These are phyloP conservation scores for Typhlichthys subterraneus DNA, from an alignment of 2,797 vertebrate genomes.

Conservation along the genomic window DNA sequence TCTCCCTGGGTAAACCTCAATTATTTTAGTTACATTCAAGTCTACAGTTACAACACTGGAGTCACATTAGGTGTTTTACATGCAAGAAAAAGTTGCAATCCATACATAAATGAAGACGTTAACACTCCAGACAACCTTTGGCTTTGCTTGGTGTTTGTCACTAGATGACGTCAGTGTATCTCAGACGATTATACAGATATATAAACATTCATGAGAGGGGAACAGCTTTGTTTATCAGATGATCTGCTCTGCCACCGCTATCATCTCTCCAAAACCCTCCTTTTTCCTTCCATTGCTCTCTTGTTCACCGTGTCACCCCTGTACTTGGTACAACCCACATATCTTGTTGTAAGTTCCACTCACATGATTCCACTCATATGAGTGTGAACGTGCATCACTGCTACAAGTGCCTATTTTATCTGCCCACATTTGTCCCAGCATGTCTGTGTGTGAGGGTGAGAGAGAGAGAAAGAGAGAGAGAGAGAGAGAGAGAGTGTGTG, in stretches of 20 bases:
- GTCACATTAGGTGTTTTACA: no score
- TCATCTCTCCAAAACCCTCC: constrained; percentile 26
- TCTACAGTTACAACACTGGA: constrained; percentile 1
- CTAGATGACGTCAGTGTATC: constrained; percentile 40
- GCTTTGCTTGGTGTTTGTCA: constrained; percentile 18
- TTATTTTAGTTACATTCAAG: constrained; percentile 9
- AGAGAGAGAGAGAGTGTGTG: constrained; percentile 4
- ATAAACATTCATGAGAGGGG: constrained; percentile 37
- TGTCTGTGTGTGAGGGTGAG: constrained; percentile 24
- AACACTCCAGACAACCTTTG: constrained; percentile 18
- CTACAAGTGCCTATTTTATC: constrained; percentile 57
- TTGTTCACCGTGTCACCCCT: constrained; percentile 10
- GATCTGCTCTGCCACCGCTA: constrained; percentile 36
- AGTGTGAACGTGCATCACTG: constrained; percentile 48
- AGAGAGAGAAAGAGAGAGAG: background rate
- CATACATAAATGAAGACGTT: no score
- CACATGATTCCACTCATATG: constrained; percentile 17
- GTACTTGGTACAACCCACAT: constrained; percentile 23
- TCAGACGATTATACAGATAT: constrained; percentile 27
- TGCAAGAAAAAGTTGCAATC: no score
- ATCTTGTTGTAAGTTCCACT: constrained; percentile 30
- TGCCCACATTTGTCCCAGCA: constrained; percentile 58
- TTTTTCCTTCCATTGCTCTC: constrained; percentile 6
- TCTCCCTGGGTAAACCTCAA: constrained; percentile 8
- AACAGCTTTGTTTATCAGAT: constrained; percentile 52